These are phyloP conservation scores for human DNA, from an alignment of 2,113 vertebrate genomes.

Conservation along the genomic window GRCh38 chr6:15484501-15485000, in stretches of 20 bases:
- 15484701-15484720: neutral
- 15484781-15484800: neutral
- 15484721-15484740: neutral
- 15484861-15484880: neutral
- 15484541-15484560: neutral
- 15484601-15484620: neutral
- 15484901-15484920: constrained; percentile 16
- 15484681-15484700: neutral
- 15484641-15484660: neutral
- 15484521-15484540: neutral
- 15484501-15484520: neutral
- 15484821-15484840: neutral
- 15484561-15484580: neutral
- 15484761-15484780: neutral
- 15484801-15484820: neutral
- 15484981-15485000: constrained; percentile 20
- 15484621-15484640: neutral
- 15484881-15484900: neutral
- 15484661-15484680: too few relatives aligned
- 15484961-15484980: constrained; percentile 38
- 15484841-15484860: neutral
- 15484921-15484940: neutral
- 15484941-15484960: neutral
- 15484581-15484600: neutral
- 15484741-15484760: neutral